A percentile compares a stretch with the other conserved stretches of the same genome.
Evolutionary conservation across 2,888 invertebrate species (phyloP).

Genomic region (Rhorus exstirpatorius): DNA sequence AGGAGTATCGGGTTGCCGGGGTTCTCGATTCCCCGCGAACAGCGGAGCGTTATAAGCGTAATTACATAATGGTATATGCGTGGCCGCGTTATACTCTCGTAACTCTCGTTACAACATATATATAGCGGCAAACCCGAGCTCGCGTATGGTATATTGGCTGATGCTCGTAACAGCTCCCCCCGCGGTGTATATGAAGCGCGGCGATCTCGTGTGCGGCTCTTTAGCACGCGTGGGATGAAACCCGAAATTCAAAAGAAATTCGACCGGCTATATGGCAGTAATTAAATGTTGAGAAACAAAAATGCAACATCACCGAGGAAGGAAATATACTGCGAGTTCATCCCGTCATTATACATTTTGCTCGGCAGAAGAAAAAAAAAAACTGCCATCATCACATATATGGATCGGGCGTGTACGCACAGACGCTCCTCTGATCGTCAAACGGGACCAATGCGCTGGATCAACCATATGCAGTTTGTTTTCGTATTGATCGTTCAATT

Average conservation of each 20-base stretch:
- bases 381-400: no score
- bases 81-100: constrained; percentile 67
- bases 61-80: constrained; percentile 73
- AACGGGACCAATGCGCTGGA: no score
- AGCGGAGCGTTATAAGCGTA: constrained; percentile 65
- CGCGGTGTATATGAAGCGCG: no score
- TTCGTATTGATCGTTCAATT: constrained; percentile 3
- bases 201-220: no score
- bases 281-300: constrained; percentile 34
- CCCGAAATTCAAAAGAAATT: constrained; percentile 28
- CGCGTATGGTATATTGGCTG: constrained; percentile 2
- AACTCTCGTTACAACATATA: constrained; percentile 69
- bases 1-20: constrained; percentile 64
- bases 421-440: no score
- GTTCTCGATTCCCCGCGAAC: constrained; percentile 45
- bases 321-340: no score
- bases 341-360: no score
- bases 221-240: constrained; percentile 30
- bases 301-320: no score
- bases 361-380: no score
- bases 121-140: constrained; percentile 28
- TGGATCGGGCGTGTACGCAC: no score
- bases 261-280: constrained; percentile 33
- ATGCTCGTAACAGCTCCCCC: no score
- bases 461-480: no score